These are phyloP conservation scores for Pogonomyrmex californicus DNA, from an alignment of 1,140 invertebrate species.

Conservation along the genomic window DNA sequence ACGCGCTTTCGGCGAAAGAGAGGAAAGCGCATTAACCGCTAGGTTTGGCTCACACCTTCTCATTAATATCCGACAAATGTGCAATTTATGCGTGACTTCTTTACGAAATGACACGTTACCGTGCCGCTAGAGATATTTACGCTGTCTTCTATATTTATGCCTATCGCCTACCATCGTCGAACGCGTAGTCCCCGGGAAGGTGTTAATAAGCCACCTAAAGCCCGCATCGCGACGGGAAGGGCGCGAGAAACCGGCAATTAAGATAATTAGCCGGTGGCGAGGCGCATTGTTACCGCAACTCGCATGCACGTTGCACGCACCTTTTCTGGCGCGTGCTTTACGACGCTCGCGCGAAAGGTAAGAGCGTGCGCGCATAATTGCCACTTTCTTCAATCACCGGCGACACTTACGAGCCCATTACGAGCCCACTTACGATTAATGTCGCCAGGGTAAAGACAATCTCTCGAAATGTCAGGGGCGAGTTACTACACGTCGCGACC, in stretches of 20 bases:
- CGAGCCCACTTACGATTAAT: slow-evolving; percentile 39
- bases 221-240: background rate
- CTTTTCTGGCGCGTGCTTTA: slow-evolving; percentile 54
- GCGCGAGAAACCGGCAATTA: slow-evolving; percentile 57
- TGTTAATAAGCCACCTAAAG: slow-evolving; percentile 23
- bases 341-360: slow-evolving; percentile 3
- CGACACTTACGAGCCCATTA: slow-evolving; percentile 37
- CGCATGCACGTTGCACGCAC: slow-evolving; percentile 41
- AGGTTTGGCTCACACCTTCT: background rate
- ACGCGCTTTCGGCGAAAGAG: slow-evolving; percentile 39
- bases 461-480: slow-evolving; percentile 51
- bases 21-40: slow-evolving; percentile 38
- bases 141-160: background rate
- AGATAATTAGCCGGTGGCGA: slow-evolving; percentile 64
- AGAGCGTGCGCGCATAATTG: slow-evolving; percentile 56
- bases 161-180: background rate
- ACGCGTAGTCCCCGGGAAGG: slow-evolving; percentile 11
- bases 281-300: slow-evolving; percentile 52
- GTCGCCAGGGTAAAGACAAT: slow-evolving; percentile 16
- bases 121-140: background rate
- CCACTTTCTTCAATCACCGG: slow-evolving; percentile 50
- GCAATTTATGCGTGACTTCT: slow-evolving; percentile 16
- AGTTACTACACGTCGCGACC: slow-evolving; percentile 20
- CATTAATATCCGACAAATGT: slow-evolving; percentile 36
- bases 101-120: background rate